These are phyloP conservation scores for Scolopax bukidnonensis DNA, from an alignment of 2,797 vertebrate genomes.

Conservation along the genomic window DNA sequence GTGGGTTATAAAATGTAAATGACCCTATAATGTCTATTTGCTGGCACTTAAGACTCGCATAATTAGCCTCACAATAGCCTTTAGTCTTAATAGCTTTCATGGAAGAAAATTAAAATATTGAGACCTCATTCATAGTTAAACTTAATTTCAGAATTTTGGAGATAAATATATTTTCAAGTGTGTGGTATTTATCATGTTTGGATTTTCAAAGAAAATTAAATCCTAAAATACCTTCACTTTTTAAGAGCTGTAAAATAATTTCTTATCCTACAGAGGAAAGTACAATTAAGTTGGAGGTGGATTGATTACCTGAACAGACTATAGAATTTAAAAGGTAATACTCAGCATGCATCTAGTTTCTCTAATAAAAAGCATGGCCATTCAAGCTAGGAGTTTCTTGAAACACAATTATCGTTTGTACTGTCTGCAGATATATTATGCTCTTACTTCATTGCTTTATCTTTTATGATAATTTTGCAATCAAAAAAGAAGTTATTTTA, in stretches of 20 bases:
- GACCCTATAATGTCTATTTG: background rate
- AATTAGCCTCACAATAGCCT: background rate
- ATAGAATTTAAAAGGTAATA: background rate
- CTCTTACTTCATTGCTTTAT: background rate
- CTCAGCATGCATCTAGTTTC: background rate
- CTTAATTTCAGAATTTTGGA: background rate
- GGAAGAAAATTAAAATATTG: background rate
- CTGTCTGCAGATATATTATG: background rate
- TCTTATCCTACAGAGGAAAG: background rate
- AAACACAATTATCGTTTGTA: background rate
- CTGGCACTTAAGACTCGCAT: background rate
- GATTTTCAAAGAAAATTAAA: background rate
- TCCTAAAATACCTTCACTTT: background rate
- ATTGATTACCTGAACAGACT: background rate
- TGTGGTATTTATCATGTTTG: background rate
- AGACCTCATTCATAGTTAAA: background rate
- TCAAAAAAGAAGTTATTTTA: constrained; percentile 18
- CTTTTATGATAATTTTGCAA: constrained; percentile 27
- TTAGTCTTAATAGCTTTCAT: background rate
- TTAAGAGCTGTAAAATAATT: background rate
- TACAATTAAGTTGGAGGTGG: background rate
- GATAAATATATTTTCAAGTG: background rate
- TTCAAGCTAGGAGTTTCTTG: background rate
- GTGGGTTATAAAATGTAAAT: background rate
- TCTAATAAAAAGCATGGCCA: background rate